Conservation (phyloP, 2,113 vertebrate genomes). For the Melospiza melodia region DNA sequence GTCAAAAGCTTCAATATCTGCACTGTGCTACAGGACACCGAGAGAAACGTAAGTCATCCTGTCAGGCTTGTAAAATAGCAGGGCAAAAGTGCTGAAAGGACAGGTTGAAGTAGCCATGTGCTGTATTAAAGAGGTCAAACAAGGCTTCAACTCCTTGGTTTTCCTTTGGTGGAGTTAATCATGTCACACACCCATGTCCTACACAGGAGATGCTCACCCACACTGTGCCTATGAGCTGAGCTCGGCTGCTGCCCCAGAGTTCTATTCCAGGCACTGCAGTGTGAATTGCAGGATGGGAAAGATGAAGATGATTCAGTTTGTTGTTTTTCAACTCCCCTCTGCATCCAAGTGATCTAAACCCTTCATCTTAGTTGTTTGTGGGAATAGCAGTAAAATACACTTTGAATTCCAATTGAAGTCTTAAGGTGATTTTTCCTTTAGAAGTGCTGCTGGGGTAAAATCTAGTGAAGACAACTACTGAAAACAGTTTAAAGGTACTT, state of each 20-base stretch:
- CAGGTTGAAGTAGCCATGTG: not conserved
- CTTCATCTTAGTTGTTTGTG: not conserved
- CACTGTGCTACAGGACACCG: not conserved
- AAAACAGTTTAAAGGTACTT: not conserved
- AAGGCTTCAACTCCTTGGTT: not conserved
- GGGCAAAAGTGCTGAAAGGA: not conserved
- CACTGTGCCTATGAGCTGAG: fast-evolving
- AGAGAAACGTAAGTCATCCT: not conserved
- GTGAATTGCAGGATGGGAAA: not conserved
- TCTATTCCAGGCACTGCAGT: not conserved
- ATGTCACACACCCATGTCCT: not conserved
- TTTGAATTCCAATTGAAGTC: not conserved
- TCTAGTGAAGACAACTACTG: not conserved
- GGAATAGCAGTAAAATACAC: not conserved
- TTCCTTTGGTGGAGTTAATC: not conserved
- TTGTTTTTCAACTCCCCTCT: not conserved
- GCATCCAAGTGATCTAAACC: not conserved
- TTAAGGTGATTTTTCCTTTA: not conserved
- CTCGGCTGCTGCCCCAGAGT: not conserved
- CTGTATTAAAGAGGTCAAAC: not conserved
- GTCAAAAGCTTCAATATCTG: not conserved
- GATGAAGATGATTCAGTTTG: not conserved
- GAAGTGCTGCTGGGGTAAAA: not conserved
- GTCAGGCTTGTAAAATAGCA: not conserved
- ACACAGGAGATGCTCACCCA: not conserved